These are phyloP conservation scores for Mellivora capensis DNA, from an alignment of 2,113 vertebrate genomes.

Conservation along the genomic window DNA sequence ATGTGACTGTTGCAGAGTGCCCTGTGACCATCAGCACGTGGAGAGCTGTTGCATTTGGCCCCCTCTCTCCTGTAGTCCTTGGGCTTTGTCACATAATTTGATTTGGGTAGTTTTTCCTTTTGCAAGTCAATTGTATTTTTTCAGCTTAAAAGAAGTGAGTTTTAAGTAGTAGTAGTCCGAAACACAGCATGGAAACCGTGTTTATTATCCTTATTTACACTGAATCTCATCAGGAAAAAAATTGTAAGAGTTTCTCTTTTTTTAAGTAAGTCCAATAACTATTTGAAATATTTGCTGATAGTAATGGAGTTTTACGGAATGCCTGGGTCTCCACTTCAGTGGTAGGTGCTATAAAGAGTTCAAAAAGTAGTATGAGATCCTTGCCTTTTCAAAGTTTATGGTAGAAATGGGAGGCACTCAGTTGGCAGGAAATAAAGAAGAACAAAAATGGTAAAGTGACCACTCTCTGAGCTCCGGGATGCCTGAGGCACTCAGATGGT, in stretches of 20 bases:
- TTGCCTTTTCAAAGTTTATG: neutral
- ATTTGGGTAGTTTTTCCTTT: neutral
- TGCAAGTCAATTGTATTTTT: neutral
- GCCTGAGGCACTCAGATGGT: neutral
- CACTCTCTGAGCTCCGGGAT: neutral
- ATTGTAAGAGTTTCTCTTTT: neutral
- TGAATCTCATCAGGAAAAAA: neutral
- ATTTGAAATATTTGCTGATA: neutral
- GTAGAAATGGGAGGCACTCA: neutral
- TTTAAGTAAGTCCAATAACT: neutral
- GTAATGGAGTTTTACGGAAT: neutral
- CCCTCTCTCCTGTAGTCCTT: neutral
- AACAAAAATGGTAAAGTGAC: neutral
- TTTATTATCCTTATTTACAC: neutral
- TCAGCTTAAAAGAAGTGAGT: neutral
- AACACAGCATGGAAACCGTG: neutral
- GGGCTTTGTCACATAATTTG: neutral
- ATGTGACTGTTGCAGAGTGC: rapidly evolving
- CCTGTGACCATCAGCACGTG: rapidly evolving
- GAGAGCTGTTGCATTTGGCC: neutral
- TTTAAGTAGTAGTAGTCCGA: neutral
- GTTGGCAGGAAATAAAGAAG: neutral
- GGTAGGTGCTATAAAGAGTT: neutral
- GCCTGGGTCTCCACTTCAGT: neutral
- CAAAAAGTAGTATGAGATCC: too few species aligned